Conservation (phyloP, 2,797 vertebrate species). For the Lates japonicus region DNA sequence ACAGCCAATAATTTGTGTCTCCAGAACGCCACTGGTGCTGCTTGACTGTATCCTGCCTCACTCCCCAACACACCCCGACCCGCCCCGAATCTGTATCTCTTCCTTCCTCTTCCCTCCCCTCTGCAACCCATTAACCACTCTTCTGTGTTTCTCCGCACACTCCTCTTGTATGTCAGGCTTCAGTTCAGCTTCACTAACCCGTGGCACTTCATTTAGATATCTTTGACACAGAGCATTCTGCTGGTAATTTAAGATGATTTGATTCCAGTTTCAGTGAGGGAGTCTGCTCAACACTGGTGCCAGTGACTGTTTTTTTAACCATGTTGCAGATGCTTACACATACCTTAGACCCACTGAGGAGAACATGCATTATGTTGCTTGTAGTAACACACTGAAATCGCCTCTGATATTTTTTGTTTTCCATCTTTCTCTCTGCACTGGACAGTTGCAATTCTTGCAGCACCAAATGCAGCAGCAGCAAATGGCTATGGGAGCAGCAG, state of each 20-base stretch:
- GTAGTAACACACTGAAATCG: slow-evolving; percentile 19
- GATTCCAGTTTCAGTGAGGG: slow-evolving; percentile 27
- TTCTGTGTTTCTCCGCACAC: slow-evolving; percentile 68
- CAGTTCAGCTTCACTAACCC: slow-evolving; percentile 78
- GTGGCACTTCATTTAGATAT: slow-evolving; percentile 19
- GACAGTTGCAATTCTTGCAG: slow-evolving; percentile 97
- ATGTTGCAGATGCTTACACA: slow-evolving; percentile 35
- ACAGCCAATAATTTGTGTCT: slow-evolving; percentile 61
- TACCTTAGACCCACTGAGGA: slow-evolving; percentile 1
- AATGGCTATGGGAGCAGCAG: slow-evolving; percentile 93
- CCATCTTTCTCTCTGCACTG: slow-evolving; percentile 51
- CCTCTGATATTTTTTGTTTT: slow-evolving; percentile 48
- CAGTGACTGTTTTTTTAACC: slow-evolving; percentile 21
- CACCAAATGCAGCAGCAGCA: slow-evolving; percentile 95
- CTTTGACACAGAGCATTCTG: slow-evolving; percentile 1
- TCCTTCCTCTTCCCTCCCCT: slow-evolving; percentile 52
- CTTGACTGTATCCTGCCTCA: slow-evolving; percentile 87
- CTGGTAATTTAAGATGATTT: slow-evolving; percentile 1
- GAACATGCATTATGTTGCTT: slow-evolving; percentile 2
- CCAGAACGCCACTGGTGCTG: slow-evolving; percentile 89
- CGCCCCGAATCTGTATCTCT: slow-evolving; percentile 39
- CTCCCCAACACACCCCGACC: slow-evolving; percentile 55
- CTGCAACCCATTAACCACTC: slow-evolving; percentile 79
- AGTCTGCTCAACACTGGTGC: slow-evolving; percentile 21
- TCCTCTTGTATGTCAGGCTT: slow-evolving; percentile 67